A percentile compares a stretch with the other conserved stretches of the same genome.
These are phyloP conservation scores for Myripristis murdjan DNA, from an alignment of 2,797 vertebrate genomes.

Conservation along the genomic window DNA sequence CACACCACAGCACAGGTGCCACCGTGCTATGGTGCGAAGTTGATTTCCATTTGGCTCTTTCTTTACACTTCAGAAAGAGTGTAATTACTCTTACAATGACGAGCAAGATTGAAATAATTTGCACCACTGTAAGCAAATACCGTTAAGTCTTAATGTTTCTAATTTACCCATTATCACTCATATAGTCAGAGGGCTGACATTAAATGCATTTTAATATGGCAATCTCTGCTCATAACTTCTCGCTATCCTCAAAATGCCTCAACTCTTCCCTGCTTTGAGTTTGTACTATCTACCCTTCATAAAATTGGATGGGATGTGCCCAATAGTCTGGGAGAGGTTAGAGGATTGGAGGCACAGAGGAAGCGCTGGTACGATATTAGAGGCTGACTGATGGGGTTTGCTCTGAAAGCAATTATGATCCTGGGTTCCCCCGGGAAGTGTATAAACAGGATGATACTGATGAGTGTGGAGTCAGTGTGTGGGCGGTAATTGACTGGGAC, in stretches of 20 bases:
- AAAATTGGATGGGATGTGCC: slow-evolving; percentile 3
- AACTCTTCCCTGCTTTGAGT: background rate
- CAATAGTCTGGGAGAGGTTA: slow-evolving; percentile 9
- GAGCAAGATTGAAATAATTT: slow-evolving; percentile 33
- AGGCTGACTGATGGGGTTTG: slow-evolving; percentile 59
- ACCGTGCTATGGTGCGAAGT: slow-evolving; percentile 28
- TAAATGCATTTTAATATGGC: background rate
- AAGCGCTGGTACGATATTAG: slow-evolving; percentile 42
- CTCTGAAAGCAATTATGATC: slow-evolving; percentile 70
- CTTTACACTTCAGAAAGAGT: slow-evolving; percentile 11
- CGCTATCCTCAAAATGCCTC: slow-evolving; percentile 16
- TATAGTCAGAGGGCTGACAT: background rate
- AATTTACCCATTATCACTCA: background rate
- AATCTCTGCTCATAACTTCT: background rate
- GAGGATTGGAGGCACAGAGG: slow-evolving; percentile 15
- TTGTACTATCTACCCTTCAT: slow-evolving; percentile 7
- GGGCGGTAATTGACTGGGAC: slow-evolving; percentile 57
- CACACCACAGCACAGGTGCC: slow-evolving; percentile 23
- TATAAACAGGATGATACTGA: slow-evolving; percentile 68
- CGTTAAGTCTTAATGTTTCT: background rate
- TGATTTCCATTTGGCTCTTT: slow-evolving; percentile 33
- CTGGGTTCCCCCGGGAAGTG: slow-evolving; percentile 46
- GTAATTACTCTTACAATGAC: background rate
- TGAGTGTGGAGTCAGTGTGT: slow-evolving; percentile 58
- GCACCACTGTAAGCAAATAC: background rate